Percentiles rank a stretch among this genome's conserved stretches.
phyloP scores from a whole-genome alignment of 2,888 invertebrate species.

The Callyntrura guangdongensis region DNA sequence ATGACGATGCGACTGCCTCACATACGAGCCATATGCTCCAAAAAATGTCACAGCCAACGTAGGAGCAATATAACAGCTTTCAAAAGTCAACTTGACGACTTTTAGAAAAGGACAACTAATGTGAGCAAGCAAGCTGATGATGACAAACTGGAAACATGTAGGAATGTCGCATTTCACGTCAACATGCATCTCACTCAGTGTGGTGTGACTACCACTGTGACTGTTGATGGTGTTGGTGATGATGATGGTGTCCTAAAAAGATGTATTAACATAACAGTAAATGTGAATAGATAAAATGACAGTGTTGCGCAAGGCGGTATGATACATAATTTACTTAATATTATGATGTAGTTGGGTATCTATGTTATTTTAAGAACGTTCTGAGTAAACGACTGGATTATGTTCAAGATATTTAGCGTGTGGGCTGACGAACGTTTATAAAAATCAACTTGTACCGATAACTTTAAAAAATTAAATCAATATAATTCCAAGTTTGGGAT shows the following conservation, averaged over 20 bases:
- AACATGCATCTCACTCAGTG: conserved; percentile 49
- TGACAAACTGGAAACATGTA: conserved; percentile 54
- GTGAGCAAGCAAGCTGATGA: not conserved
- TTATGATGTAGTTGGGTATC: no score
- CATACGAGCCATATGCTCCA: conserved; percentile 8
- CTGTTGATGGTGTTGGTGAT: not conserved
- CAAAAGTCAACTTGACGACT: not conserved
- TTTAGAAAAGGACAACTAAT: not conserved
- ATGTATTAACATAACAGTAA: not conserved
- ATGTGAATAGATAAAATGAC: not conserved
- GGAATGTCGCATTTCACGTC: conserved; percentile 50
- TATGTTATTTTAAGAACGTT: no score
- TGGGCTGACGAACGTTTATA: no score
- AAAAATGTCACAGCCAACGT: not conserved
- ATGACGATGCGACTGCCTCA: not conserved
- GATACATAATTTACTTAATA: no score
- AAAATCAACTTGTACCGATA: no score
- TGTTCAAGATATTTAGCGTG: no score
- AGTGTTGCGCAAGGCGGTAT: not conserved
- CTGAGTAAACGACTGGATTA: no score
- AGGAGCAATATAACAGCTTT: not conserved
- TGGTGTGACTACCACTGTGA: not conserved
- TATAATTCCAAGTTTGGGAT: no score
- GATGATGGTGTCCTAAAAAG: not conserved
- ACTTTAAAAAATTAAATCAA: no score